Conservation (phyloP, 2,113 vertebrate species). For the Epinephelus moara region DNA sequence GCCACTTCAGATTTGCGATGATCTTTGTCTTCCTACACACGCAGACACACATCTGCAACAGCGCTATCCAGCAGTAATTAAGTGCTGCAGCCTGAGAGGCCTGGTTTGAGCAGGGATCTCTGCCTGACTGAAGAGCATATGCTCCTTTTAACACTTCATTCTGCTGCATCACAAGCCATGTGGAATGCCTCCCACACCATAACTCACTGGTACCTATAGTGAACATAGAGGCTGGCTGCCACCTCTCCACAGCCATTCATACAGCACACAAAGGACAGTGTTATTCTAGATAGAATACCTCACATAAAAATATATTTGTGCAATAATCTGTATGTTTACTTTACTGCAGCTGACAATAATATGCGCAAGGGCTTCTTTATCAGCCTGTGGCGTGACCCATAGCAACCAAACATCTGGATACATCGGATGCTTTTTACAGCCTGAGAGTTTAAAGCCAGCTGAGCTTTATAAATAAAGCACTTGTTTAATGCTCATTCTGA, state of each 20-base stretch:
- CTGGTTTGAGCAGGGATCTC: slow-evolving; percentile 39
- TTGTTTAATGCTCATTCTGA: slow-evolving; percentile 1
- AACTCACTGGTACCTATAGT: slow-evolving; percentile 16
- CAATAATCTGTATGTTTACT: slow-evolving; percentile 34
- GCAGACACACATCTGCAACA: slow-evolving; percentile 29
- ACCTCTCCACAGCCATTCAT: not conserved
- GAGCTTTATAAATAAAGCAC: slow-evolving; percentile 12
- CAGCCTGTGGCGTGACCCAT: slow-evolving; percentile 16
- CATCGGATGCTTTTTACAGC: not conserved
- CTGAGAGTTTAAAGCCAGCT: slow-evolving; percentile 13
- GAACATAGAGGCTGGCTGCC: not conserved
- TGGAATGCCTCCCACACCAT: slow-evolving; percentile 17
- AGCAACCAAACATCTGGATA: slow-evolving; percentile 42
- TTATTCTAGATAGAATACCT: not conserved
- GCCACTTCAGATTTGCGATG: slow-evolving; percentile 8
- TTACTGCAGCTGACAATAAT: slow-evolving; percentile 10
- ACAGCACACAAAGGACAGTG: not conserved
- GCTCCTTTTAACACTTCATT: slow-evolving; percentile 39
- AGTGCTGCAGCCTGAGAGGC: slow-evolving; percentile 30
- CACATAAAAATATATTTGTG: slow-evolving; percentile 7
- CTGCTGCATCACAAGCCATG: slow-evolving; percentile 18
- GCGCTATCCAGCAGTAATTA: slow-evolving; percentile 50
- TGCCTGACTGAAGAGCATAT: slow-evolving; percentile 44
- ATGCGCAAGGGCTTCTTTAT: not conserved
- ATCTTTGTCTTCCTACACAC: slow-evolving; percentile 11